A percentile compares a stretch with the other conserved stretches of the same genome.
phyloP scores from a whole-genome alignment of 2,113 vertebrate species.

The Callopanchax toddi region DNA sequence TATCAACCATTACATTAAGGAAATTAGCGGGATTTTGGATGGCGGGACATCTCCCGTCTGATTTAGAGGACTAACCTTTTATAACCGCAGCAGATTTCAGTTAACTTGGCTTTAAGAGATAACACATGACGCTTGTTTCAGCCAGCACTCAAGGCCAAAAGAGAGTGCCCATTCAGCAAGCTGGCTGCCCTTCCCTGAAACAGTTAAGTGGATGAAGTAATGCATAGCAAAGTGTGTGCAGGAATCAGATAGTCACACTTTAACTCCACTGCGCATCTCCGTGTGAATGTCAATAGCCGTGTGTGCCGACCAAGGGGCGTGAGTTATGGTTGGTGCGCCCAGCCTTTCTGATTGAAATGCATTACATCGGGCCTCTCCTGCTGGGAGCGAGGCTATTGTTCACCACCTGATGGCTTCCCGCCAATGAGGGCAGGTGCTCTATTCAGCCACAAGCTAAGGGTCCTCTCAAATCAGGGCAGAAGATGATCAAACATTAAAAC shows the following conservation, averaged over 20 bases:
- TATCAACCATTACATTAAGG: slow-evolving; percentile 26
- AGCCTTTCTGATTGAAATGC: slow-evolving; percentile 70
- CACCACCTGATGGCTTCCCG: slow-evolving; percentile 53
- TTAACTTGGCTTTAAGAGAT: slow-evolving; percentile 63
- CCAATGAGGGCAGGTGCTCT: slow-evolving; percentile 29
- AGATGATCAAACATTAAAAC: slow-evolving; percentile 34
- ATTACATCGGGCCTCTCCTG: slow-evolving; percentile 65
- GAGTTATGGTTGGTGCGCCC: slow-evolving; percentile 66
- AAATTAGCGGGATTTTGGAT: slow-evolving; percentile 20
- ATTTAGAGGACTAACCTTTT: slow-evolving; percentile 44
- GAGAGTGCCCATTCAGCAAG: slow-evolving; percentile 60
- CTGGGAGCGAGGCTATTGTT: slow-evolving; percentile 65
- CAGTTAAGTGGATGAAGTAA: slow-evolving; percentile 61
- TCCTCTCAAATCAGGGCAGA: no score
- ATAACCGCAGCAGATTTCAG: slow-evolving; percentile 54
- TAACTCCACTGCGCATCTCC: slow-evolving; percentile 34
- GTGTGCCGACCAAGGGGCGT: slow-evolving; percentile 50
- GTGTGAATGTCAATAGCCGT: slow-evolving; percentile 59
- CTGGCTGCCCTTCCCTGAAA: slow-evolving; percentile 41
- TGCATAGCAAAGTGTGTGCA: slow-evolving; percentile 60
- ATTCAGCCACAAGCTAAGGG: no score
- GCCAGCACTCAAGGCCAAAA: slow-evolving; percentile 52
- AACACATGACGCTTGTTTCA: slow-evolving; percentile 49
- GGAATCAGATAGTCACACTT: slow-evolving; percentile 58
- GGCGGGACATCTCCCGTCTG: slow-evolving; percentile 48